These are phyloP conservation scores for Pachycephala philippinensis DNA, from an alignment of 2,113 vertebrate species.

Conservation along the genomic window DNA sequence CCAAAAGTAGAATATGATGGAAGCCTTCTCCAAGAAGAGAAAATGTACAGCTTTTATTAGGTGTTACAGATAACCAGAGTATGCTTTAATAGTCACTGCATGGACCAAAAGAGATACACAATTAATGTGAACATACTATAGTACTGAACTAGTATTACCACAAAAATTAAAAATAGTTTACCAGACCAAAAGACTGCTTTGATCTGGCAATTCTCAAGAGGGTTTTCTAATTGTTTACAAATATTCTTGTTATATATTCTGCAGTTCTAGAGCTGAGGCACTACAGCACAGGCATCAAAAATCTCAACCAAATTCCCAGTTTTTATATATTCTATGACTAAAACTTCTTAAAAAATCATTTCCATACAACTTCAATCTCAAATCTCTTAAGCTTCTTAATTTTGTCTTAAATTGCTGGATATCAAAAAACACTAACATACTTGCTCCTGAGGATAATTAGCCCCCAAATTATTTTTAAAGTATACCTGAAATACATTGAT, in stretches of 20 bases:
- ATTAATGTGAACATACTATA: not conserved
- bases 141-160: not conserved
- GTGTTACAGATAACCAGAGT: not conserved
- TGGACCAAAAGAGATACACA: not conserved
- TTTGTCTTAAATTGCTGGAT: not conserved
- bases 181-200: not conserved
- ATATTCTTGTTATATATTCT: not conserved
- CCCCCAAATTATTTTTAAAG: not conserved
- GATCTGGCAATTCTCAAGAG: not conserved
- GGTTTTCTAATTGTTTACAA: not conserved
- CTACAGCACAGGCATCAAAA: slow-evolving; percentile 27
- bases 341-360: not conserved
- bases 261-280: slow-evolving; percentile 11
- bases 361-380: not conserved
- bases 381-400: not conserved
- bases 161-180: not conserved
- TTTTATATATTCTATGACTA: not conserved
- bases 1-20: not conserved
- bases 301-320: not conserved
- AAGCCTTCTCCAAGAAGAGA: not conserved
- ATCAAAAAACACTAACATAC: slow-evolving; percentile 4
- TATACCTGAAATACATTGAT: slow-evolving; percentile 5
- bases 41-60: slow-evolving; percentile 32
- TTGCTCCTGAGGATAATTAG: slow-evolving; percentile 13
- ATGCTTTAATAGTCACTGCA: not conserved